Conservation (phyloP, 2,888 invertebrate species). For the Amphipyra berbera region DNA sequence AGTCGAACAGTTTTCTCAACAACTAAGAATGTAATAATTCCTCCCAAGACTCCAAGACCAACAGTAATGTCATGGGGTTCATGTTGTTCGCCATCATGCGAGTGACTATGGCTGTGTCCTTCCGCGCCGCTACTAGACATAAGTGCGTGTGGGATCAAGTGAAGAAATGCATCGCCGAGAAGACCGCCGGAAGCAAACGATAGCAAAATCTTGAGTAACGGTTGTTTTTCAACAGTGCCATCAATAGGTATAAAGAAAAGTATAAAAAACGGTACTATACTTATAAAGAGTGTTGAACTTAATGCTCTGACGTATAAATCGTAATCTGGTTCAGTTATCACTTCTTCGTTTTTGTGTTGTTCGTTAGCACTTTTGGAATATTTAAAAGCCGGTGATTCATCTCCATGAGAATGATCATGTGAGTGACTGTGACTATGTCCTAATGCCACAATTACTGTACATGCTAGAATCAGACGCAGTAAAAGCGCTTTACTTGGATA, state of each 20-base stretch:
- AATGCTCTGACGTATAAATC: slow-evolving; percentile 95
- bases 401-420: slow-evolving; percentile 79
- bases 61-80: slow-evolving; percentile 95
- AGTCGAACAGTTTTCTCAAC: slow-evolving; percentile 98
- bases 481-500: slow-evolving; percentile 59
- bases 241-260: slow-evolving; percentile 98
- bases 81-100: slow-evolving; percentile 84
- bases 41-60: slow-evolving; percentile 98
- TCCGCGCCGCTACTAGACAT: slow-evolving; percentile 72
- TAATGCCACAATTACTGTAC: slow-evolving; percentile 62
- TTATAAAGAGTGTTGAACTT: slow-evolving; percentile 97
- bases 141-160: slow-evolving; percentile 99
- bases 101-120: slow-evolving; percentile 85
- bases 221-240: slow-evolving; percentile 94
- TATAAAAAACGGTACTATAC: slow-evolving; percentile 98
- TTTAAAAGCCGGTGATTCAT: slow-evolving; percentile 94
- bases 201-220: slow-evolving; percentile 96
- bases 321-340: slow-evolving; percentile 73
- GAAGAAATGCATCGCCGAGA: slow-evolving; percentile 99
- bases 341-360: slow-evolving; percentile 85
- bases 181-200: slow-evolving; percentile 99
- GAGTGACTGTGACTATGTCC: slow-evolving; percentile 84
- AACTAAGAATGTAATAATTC: slow-evolving; percentile 97
- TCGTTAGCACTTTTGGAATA: slow-evolving; percentile 93
- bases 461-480: slow-evolving; percentile 61